Conservation (phyloP, 2,113 vertebrate species). For the Pituophis catenifer region DNA sequence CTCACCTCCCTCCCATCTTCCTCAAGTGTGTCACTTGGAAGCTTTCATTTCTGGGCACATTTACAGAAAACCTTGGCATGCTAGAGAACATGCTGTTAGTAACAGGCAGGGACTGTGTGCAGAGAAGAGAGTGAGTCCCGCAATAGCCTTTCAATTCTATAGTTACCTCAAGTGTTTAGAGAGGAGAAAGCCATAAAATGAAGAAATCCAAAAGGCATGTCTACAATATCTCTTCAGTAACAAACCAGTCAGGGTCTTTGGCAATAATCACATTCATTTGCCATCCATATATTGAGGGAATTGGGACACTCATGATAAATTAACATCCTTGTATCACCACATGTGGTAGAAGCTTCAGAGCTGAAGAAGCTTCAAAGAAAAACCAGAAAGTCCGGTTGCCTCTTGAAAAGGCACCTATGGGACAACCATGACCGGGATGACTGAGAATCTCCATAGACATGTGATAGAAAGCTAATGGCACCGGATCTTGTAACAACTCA, state of each 20-base stretch:
- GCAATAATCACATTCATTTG: not conserved
- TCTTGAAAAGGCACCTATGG: no score
- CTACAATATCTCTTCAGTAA: not conserved
- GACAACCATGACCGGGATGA: no score
- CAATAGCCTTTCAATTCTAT: not conserved
- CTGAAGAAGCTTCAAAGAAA: no score
- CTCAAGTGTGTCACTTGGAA: not conserved
- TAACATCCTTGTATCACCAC: not conserved
- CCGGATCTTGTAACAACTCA: not conserved
- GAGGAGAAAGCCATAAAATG: no score
- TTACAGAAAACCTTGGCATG: constrained; percentile 8
- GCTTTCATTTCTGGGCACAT: constrained; percentile 6
- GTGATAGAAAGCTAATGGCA: not conserved
- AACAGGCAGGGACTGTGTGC: not conserved
- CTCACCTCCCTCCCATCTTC: not conserved
- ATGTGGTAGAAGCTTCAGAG: no score
- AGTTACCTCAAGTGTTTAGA: not conserved
- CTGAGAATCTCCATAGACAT: no score
- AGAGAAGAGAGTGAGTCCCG: not conserved
- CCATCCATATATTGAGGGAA: not conserved
- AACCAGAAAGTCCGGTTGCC: no score
- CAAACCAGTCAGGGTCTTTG: not conserved
- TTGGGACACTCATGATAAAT: not conserved
- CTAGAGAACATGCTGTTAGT: not conserved
- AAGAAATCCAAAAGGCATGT: not conserved